A percentile compares a stretch with the other conserved stretches of the same genome.
phyloP scores from a whole-genome alignment of 2,888 invertebrate genomes.

The Phlogophora meticulosa region DNA sequence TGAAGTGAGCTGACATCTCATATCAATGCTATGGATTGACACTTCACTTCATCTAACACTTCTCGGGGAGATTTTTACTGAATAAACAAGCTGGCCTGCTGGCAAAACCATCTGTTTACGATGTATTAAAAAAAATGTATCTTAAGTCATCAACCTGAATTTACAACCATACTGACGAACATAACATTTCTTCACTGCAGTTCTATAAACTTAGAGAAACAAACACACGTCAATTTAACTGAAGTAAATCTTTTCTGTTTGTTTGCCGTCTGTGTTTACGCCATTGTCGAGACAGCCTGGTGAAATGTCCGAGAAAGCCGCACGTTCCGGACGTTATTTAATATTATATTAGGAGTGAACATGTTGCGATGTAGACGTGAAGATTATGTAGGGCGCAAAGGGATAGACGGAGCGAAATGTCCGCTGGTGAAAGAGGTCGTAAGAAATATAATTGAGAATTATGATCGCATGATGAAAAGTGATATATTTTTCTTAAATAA shows the following conservation, averaged over 20 bases:
- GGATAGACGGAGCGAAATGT: background rate
- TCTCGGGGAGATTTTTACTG: too few relatives aligned
- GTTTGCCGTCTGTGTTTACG: conserved; percentile 46
- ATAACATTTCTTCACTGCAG: conserved; percentile 21
- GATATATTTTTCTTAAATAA: background rate
- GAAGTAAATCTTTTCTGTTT: conserved; percentile 33
- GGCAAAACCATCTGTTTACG: conserved; percentile 32
- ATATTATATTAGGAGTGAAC: conserved; percentile 44
- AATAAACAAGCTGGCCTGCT: background rate
- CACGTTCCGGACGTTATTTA: conserved; percentile 38
- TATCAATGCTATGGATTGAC: too few relatives aligned
- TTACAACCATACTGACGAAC: conserved; percentile 20
- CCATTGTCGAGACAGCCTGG: conserved; percentile 24
- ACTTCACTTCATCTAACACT: too few relatives aligned
- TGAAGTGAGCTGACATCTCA: too few relatives aligned
- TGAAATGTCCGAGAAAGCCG: conserved; percentile 46
- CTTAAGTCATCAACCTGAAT: conserved; percentile 18
- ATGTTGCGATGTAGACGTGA: conserved; percentile 15
- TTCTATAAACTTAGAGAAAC: conserved; percentile 39
- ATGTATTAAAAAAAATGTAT: conserved; percentile 25
- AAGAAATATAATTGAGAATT: background rate
- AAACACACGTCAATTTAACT: conserved; percentile 41
- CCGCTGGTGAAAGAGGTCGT: background rate
- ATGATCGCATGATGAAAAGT: background rate
- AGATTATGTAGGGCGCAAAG: conserved; percentile 7